Evolutionary conservation across 2,888 invertebrate species (phyloP), one percentile per base, ranked within the genome.

Genomic region (Lapara coniferarum): DNA sequence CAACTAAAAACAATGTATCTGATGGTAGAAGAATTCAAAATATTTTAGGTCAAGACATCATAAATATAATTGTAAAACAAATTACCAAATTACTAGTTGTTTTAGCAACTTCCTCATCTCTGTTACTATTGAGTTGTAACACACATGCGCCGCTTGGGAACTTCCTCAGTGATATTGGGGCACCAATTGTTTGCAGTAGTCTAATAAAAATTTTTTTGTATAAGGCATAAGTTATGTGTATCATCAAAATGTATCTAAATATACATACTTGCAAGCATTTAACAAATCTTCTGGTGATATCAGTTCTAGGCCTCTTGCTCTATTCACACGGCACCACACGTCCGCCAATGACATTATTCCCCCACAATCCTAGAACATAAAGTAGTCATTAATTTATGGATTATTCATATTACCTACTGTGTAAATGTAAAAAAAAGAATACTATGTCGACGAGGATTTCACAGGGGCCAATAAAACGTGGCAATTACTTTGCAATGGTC

Each of bases 141-240:
- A 99, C 98, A 94, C 97, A 97, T 1, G 99, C 98, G n/a, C 99
- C 99, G 79, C 98, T 98, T 66, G 97, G 98, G 90, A 99, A 99
- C 77, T 95, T 95, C 71, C 97, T 95, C 53, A 99, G 89, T 70
- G 96, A 97, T 83, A 97, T 95, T 4, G 97, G 97, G 68, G 97
- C 95, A 77, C 89, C 94, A 71, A 96, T 89, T 8, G 94, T 91
- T 73, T 95, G 95, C 81, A 97, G 90, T 74, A 95, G 85, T 77
- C 94, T 95, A 87, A 88, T 37, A 52, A 63, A 52, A 51, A 63
- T 10, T 44, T 19, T 46, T 63, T n/a, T 49, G n/a, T 30, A 49
- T 52, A 5, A 49, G 30, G 25, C 25, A 25, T 25, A 25, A 25
- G 25, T 25, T 25, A 25, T 25, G 25, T 25, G 25, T 25, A 25